These are phyloP conservation scores for Oreochromis mossambicus DNA, from an alignment of 2,797 vertebrate species.

Conservation along the genomic window DNA sequence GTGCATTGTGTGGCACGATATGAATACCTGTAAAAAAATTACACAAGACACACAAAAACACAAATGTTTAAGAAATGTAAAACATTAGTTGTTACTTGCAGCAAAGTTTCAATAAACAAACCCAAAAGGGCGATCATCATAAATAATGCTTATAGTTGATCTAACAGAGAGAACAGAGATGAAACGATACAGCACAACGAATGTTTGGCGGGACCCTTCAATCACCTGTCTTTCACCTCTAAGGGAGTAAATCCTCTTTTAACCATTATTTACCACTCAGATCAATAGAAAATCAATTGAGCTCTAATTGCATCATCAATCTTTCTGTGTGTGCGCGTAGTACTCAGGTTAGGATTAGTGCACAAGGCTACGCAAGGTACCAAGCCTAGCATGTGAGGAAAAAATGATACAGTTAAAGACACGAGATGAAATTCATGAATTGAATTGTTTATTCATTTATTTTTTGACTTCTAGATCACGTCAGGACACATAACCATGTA, in stretches of 20 bases:
- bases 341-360: not conserved
- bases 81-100: fast-evolving
- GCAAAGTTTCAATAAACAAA: not conserved
- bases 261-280: constrained; percentile 1
- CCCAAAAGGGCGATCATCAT: not conserved
- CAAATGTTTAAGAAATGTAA: not conserved
- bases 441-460: not conserved
- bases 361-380: not conserved
- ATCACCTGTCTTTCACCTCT: not conserved
- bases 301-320: constrained; percentile 51
- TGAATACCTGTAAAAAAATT: not conserved
- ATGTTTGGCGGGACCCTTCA: not conserved
- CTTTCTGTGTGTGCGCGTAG: constrained; percentile 4
- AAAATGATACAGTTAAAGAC: not conserved
- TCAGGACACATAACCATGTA: not conserved
- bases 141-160: not conserved
- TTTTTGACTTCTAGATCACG: not conserved
- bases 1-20: not conserved
- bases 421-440: too few species aligned
- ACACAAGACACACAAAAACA: not conserved
- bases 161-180: not conserved
- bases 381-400: not conserved
- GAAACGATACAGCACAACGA: not conserved
- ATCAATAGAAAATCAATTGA: constrained; percentile 46
- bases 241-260: not conserved